Evolutionary conservation across 2,888 invertebrate genomes (phyloP).

Genomic region (Callyntrura sp.): DNA sequence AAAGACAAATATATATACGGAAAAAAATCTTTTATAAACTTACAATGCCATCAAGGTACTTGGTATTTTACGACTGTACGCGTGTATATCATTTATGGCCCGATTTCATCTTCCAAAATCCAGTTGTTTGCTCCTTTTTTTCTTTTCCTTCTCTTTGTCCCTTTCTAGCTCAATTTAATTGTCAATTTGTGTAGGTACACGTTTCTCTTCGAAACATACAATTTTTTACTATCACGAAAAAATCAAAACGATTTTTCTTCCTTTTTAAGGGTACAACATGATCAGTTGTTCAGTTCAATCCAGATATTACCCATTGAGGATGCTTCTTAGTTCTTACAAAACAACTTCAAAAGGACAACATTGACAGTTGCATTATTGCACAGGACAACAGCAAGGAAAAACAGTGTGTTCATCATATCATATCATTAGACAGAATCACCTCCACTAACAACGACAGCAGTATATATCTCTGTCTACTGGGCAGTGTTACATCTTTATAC

Average conservation of each 20-base stretch:
- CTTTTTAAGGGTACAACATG: conserved; percentile 30
- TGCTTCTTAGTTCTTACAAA: too few relatives aligned
- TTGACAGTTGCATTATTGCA: too few relatives aligned
- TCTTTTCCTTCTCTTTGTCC: too few relatives aligned
- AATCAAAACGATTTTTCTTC: conserved; percentile 17
- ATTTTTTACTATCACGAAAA: conserved; percentile 2
- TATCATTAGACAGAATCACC: conserved; percentile 14
- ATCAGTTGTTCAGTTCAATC: neutral
- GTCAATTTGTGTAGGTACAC: too few relatives aligned
- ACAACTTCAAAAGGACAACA: too few relatives aligned
- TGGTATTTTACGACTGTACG: neutral
- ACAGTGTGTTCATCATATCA: conserved; percentile 33
- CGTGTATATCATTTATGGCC: neutral
- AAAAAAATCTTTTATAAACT: conserved; percentile 11
- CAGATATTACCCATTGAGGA: neutral
- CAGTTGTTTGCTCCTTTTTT: conserved; percentile 13
- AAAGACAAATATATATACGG: too few relatives aligned
- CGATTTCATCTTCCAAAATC: conserved; percentile 11
- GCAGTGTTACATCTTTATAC: too few relatives aligned
- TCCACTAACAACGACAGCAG: neutral
- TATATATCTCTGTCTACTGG: conserved; percentile 31
- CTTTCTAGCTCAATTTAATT: neutral
- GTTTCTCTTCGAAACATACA: neutral
- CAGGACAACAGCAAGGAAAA: conserved; percentile 5
- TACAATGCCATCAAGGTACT: conserved; percentile 40